A percentile compares a stretch with the other conserved stretches of the same genome.
Evolutionary conservation across 2,888 invertebrate genomes (phyloP).

Genomic region (Erebia epiphron): DNA sequence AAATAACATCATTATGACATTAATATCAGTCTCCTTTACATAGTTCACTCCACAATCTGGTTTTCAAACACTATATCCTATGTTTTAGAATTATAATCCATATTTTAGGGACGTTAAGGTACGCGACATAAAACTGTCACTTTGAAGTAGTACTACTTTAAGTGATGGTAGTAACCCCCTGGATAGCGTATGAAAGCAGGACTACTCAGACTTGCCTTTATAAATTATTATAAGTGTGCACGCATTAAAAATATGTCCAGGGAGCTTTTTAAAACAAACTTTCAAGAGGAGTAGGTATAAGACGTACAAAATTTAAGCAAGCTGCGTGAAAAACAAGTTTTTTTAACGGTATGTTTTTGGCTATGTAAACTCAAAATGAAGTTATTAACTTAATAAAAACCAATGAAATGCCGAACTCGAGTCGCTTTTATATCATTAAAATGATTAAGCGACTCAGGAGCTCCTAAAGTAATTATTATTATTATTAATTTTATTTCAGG

Average conservation of each 20-base stretch:
- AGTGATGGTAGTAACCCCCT: background rate
- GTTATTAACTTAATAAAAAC: too few relatives aligned
- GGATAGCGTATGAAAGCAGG: conserved; percentile 23
- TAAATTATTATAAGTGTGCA: conserved; percentile 35
- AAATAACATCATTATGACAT: background rate
- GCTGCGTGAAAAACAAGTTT: background rate
- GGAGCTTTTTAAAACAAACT: conserved; percentile 24
- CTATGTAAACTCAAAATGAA: background rate
- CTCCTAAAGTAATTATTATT: too few relatives aligned
- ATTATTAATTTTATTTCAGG: too few relatives aligned
- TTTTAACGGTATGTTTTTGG: background rate
- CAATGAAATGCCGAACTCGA: too few relatives aligned
- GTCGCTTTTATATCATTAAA: too few relatives aligned
- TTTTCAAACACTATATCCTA: background rate
- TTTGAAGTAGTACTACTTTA: too few relatives aligned
- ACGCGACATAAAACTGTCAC: too few relatives aligned
- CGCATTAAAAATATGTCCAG: conserved; percentile 31
- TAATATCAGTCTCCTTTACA: background rate
- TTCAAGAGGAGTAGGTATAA: conserved; percentile 3
- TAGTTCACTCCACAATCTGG: too few relatives aligned
- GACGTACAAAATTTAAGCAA: conserved; percentile 12
- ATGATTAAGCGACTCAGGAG: too few relatives aligned
- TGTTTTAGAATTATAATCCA: too few relatives aligned
- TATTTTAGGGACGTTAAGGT: too few relatives aligned
- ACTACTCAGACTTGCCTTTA: conserved; percentile 37